Evolutionary conservation across 2,888 invertebrate species (phyloP).

Genomic region (Pecten maximus): DNA sequence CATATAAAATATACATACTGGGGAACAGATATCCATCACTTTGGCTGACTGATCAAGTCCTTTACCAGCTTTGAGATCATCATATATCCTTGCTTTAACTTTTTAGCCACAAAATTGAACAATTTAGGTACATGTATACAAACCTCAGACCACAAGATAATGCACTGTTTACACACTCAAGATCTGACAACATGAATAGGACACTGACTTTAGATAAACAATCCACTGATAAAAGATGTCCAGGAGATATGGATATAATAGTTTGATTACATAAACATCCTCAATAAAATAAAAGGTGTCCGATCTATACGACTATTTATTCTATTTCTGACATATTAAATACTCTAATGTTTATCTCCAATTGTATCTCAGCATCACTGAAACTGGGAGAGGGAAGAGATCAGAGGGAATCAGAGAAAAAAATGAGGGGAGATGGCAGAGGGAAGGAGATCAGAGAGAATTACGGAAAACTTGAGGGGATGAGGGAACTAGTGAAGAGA

Average conservation of each 20-base stretch:
- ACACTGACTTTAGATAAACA: slow-evolving; percentile 1
- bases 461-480: too few relatives aligned
- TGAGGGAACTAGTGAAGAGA: too few relatives aligned
- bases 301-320: neutral
- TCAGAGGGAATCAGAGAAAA: too few relatives aligned
- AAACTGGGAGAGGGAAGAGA: too few relatives aligned
- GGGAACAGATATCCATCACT: neutral
- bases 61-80: neutral
- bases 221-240: neutral
- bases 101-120: neutral
- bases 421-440: too few relatives aligned
- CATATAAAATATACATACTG: neutral
- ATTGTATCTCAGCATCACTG: too few relatives aligned
- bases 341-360: too few relatives aligned
- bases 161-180: neutral
- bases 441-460: too few relatives aligned
- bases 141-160: neutral
- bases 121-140: neutral
- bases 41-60: neutral
- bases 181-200: neutral
- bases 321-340: too few relatives aligned
- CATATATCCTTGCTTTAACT: too few relatives aligned
- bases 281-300: neutral
- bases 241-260: neutral
- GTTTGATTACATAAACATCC: neutral